phyloP scores from a whole-genome alignment of 2,113 vertebrate species.

The Pterocles burchelli region DNA sequence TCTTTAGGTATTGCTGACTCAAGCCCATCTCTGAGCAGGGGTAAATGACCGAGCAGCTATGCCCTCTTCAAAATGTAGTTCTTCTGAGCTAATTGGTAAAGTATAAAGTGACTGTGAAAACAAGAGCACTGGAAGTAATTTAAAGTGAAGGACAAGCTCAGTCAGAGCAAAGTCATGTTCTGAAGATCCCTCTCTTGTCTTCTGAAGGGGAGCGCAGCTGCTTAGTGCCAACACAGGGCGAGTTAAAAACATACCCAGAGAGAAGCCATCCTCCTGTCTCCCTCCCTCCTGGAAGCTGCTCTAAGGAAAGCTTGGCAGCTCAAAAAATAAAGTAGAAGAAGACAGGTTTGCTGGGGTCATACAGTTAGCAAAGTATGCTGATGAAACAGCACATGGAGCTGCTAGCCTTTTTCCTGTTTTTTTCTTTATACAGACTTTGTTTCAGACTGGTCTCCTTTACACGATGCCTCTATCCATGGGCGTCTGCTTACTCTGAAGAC shows the following conservation, averaged over 20 bases:
- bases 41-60: neutral
- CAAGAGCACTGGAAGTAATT: neutral
- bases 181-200: neutral
- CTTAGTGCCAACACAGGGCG: accelerated
- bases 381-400: neutral
- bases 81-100: neutral
- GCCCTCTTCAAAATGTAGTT: neutral
- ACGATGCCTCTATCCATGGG: constrained; percentile 86
- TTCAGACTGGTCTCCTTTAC: constrained; percentile 89
- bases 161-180: neutral
- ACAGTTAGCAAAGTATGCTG: neutral
- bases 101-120: neutral
- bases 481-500: constrained; percentile 75
- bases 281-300: neutral
- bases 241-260: neutral
- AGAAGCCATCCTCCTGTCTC: neutral
- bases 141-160: neutral
- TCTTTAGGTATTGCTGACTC: neutral
- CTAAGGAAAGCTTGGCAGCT: neutral
- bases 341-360: neutral
- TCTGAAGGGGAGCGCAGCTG: neutral
- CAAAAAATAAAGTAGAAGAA: neutral
- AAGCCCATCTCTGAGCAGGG: neutral
- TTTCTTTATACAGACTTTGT: constrained; percentile 68
- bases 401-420: neutral